These are phyloP conservation scores for Zosterops lateralis DNA, from an alignment of 2,113 vertebrate genomes.

Conservation along the genomic window DNA sequence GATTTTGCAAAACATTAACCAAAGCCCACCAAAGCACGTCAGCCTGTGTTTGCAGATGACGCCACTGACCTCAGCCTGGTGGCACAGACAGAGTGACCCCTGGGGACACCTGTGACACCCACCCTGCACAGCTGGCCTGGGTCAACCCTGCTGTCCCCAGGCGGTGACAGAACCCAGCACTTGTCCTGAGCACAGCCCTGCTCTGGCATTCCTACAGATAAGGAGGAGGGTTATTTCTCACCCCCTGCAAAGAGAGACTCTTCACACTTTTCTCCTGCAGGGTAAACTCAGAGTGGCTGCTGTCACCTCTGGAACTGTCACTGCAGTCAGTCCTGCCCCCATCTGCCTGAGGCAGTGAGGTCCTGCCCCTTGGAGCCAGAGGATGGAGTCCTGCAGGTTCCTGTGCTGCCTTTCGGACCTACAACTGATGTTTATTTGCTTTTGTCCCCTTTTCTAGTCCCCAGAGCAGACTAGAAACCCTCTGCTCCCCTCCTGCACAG, in stretches of 20 bases:
- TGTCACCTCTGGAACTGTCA: background rate
- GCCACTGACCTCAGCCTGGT: background rate
- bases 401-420: rapidly evolving
- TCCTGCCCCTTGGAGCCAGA: background rate
- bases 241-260: background rate
- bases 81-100: background rate
- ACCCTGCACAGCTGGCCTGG: rapidly evolving
- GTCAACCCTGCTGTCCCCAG: background rate
- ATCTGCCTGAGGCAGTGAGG: rapidly evolving
- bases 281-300: rapidly evolving
- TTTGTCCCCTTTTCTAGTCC: background rate
- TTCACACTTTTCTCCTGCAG: background rate
- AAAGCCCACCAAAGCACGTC: background rate
- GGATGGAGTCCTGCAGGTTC: background rate
- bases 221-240: background rate
- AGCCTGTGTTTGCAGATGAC: background rate
- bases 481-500: background rate
- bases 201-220: background rate
- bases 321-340: background rate
- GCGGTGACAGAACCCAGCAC: background rate
- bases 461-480: background rate
- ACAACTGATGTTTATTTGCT: rapidly evolving
- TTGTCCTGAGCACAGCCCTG: background rate
- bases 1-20: background rate
- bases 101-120: background rate